Evolutionary conservation across 2,797 vertebrate species (phyloP).

Genomic region (Leuciscus waleckii): DNA sequence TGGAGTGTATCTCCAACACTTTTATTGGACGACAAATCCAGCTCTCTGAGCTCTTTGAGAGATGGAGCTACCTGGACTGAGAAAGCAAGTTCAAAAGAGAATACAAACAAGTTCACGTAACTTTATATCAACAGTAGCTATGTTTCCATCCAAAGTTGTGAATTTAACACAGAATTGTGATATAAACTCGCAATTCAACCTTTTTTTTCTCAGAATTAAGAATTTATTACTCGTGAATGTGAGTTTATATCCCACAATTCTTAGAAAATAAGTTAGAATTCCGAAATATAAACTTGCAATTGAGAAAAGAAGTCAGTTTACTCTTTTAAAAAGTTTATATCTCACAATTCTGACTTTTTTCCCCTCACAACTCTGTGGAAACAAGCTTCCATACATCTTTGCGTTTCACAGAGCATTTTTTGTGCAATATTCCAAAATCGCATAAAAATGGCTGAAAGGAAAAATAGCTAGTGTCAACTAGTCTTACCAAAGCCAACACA

Average conservation of each 20-base stretch:
- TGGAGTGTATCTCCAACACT: conserved; percentile 75
- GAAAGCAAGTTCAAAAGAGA: background rate
- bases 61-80: conserved; percentile 86
- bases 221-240: no score
- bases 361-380: background rate
- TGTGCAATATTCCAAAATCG: background rate
- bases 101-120: background rate
- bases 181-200: no score
- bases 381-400: background rate
- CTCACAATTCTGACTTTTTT: background rate
- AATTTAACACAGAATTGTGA: no score
- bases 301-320: no score
- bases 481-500: conserved; percentile 78
- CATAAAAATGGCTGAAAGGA: background rate
- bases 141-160: background rate
- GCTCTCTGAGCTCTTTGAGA: conserved; percentile 78
- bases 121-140: background rate
- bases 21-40: conserved; percentile 88
- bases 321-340: no score
- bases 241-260: no score
- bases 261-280: no score
- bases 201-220: no score
- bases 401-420: background rate
- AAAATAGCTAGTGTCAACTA: background rate
- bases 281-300: no score